Conservation (phyloP, 2,113 vertebrate genomes). For the Neolamprologus hecqui region DNA sequence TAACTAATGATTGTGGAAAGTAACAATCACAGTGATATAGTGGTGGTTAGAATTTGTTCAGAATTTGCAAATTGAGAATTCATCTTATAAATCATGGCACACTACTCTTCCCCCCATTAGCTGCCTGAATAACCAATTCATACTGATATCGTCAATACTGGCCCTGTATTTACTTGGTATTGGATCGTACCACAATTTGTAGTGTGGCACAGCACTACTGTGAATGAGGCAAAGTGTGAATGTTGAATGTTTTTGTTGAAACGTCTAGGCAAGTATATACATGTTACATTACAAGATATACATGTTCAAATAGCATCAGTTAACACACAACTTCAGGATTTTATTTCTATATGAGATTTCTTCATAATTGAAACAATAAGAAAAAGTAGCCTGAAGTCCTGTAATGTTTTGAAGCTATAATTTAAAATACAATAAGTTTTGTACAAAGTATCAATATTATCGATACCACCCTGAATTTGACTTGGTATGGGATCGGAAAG, state of each 20-base stretch:
- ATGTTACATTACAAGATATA: neutral
- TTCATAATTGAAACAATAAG: neutral
- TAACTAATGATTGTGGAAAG: neutral
- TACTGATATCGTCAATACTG: neutral
- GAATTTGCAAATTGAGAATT: neutral
- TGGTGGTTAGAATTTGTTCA: neutral
- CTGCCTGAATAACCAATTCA: neutral
- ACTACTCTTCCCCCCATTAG: neutral
- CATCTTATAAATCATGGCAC: neutral
- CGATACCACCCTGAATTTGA: neutral
- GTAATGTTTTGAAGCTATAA: accelerated
- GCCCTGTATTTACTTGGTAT: neutral
- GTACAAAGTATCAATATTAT: neutral
- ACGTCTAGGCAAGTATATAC: neutral
- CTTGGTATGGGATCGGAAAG: accelerated
- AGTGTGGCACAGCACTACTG: neutral
- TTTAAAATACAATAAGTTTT: neutral
- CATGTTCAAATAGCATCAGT: neutral
- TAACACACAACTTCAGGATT: neutral
- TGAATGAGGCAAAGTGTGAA: neutral
- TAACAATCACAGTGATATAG: neutral
- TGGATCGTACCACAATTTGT: accelerated
- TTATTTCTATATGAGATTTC: neutral
- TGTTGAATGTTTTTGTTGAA: neutral
- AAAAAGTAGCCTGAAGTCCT: neutral